Base-by-base conservation (phyloP, 2,888 invertebrate genomes). In the Thecocarcelia acutangulata region DNA sequence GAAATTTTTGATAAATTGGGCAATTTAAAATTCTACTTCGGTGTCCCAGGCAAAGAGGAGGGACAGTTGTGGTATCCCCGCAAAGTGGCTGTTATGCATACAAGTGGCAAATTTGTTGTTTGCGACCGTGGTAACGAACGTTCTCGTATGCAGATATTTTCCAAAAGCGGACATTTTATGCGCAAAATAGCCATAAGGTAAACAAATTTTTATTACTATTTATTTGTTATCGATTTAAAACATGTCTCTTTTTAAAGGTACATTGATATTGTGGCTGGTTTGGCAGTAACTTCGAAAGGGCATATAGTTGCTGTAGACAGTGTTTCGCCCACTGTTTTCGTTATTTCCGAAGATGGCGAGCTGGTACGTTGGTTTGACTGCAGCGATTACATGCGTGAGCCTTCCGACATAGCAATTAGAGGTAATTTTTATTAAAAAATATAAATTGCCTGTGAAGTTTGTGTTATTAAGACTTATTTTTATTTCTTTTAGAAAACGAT, bases 11-110 rank as follows among this genome's bases (percentile, higher is more conserved):
- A 97, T 89, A 98, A 98, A 90, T 95, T 95, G 85, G 98, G 98
- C 52, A 95, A 95, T 72, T 97, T 96, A 89, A 97, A 97, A 89
- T 97, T 96, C 89, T 97, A 97, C 91, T 98, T 98, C 91, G 98
- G 98, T 56, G 95, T 95, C 74, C 96, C 97, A 78, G 98, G 98
- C 84, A 97, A 97, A 88, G 98, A 98, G 86, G 98, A 98, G 89
- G 98, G 98, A 0, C 98, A 98, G 88, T 92, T 98, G 84, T 98
- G 98, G 98, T 98, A 98, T 91, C 98, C 98, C 3, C 94, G 98
- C 59, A 98, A 98, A 91, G 98, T 98, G 63, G 97, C 97, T 9
- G 96, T 97, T 2, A 96, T 97, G 92, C 93, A 96, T 72, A 94
- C 94, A 74, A 95, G 95, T 68, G 96, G 96, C 46, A 97, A 97